Conservation (phyloP, 92 coral and sea anemone species). For the Metridium senile region DNA sequence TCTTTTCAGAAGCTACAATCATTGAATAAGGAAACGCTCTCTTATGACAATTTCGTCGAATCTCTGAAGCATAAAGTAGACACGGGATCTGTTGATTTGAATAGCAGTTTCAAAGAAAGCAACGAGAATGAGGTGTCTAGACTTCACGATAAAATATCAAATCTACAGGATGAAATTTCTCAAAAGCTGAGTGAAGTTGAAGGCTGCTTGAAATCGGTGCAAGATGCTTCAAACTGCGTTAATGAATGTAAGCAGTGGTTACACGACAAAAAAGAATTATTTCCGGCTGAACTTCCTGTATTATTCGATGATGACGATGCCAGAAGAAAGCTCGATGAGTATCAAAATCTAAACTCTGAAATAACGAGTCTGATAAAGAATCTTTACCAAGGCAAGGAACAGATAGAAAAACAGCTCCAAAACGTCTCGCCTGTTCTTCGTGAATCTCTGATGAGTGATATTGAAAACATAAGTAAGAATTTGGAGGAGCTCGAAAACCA, state of each 20-base stretch:
- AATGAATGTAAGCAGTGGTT: conserved; percentile 68
- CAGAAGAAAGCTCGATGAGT: conserved; percentile 44
- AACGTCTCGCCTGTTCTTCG: conserved; percentile 43
- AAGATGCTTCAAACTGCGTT: conserved; percentile 38
- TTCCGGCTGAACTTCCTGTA: conserved; percentile 24
- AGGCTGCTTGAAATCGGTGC: conserved; percentile 43
- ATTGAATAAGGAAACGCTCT: conserved; percentile 55
- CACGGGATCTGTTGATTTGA: conserved; percentile 33
- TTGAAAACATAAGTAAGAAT: conserved; percentile 49
- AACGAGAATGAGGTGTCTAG: conserved; percentile 36
- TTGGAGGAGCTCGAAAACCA: conserved; percentile 45
- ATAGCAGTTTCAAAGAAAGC: conserved; percentile 45
- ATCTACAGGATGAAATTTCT: conserved; percentile 47
- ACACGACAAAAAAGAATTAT: conserved; percentile 46
- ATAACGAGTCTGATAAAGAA: conserved; percentile 29
- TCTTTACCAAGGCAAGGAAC: conserved; percentile 40
- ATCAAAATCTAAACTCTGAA: conserved; percentile 36
- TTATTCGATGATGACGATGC: conserved; percentile 31
- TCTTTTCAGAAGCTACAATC: conserved; percentile 47
- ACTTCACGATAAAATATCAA: conserved; percentile 50
- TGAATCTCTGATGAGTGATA: conserved; percentile 58
- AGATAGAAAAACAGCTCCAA: conserved; percentile 41
- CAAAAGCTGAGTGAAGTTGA: conserved; percentile 56
- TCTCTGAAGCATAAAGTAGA: conserved; percentile 59
- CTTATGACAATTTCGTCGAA: conserved; percentile 53